Evolutionary conservation across 2,113 vertebrate species (phyloP).

Genomic region (Misgurnus mizolepis): DNA sequence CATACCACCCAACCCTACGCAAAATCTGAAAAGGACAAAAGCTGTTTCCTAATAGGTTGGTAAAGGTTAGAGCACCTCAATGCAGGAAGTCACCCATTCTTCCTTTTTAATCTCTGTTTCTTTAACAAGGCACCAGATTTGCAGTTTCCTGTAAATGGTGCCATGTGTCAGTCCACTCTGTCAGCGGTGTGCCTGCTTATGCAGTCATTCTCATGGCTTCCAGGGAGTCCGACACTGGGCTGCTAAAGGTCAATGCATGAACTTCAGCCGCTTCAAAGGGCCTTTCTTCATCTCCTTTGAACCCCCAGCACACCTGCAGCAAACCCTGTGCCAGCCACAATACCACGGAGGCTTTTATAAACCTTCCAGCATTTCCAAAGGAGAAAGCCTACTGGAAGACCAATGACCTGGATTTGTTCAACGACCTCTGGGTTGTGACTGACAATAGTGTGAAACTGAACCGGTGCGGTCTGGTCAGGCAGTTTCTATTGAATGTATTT

Average conservation of each 20-base stretch:
- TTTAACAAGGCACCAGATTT: constrained; percentile 4
- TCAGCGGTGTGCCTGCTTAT: constrained; percentile 37
- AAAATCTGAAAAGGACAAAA: neutral
- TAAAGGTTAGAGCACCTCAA: constrained; percentile 28
- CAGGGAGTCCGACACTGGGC: constrained; percentile 36
- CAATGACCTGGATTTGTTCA: constrained; percentile 8
- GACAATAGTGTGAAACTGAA: neutral
- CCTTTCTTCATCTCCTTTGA: constrained; percentile 38
- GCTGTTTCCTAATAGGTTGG: neutral
- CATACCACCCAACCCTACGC: no score
- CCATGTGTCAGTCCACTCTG: neutral
- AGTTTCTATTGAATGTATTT: neutral
- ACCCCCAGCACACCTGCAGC: constrained; percentile 38
- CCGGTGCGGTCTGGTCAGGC: neutral
- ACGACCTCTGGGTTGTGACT: neutral
- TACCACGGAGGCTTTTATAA: constrained; percentile 8
- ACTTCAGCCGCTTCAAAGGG: constrained; percentile 37
- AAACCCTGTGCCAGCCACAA: constrained; percentile 26
- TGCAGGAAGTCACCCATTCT: neutral
- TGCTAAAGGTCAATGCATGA: constrained; percentile 40
- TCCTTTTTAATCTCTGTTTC: constrained; percentile 18
- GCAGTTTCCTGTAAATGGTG: constrained; percentile 13
- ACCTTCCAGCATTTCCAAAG: constrained; percentile 9
- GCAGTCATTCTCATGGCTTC: constrained; percentile 44
- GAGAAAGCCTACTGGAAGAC: constrained; percentile 3